Percentiles rank a stretch among this genome's conserved stretches.
phyloP scores from a whole-genome alignment of 2,113 vertebrate genomes.

The Anarrhichthys ocellatus region DNA sequence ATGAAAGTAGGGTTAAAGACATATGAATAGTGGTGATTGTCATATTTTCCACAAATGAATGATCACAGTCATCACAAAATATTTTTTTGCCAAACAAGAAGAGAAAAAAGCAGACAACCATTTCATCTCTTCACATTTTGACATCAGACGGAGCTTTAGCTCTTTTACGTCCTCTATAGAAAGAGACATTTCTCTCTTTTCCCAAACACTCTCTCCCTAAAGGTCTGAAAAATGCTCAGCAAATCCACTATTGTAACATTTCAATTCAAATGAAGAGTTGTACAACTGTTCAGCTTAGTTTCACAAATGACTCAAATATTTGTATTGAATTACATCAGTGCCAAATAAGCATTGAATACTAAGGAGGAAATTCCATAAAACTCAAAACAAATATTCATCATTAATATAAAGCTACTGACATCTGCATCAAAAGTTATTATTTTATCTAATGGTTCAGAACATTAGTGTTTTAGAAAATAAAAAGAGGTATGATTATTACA shows the following conservation, averaged over 20 bases:
- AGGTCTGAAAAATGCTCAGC: slow-evolving; percentile 43
- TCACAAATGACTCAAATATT: slow-evolving; percentile 48
- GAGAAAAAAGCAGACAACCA: slow-evolving; percentile 61
- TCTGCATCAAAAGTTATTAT: slow-evolving; percentile 40
- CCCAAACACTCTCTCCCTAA: slow-evolving; percentile 73
- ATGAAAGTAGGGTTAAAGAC: slow-evolving; percentile 79
- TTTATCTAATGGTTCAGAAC: slow-evolving; percentile 46
- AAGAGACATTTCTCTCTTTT: slow-evolving; percentile 84
- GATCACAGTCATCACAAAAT: slow-evolving; percentile 72
- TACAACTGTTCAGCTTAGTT: slow-evolving; percentile 35
- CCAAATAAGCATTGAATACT: slow-evolving; percentile 35
- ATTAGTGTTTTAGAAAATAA: slow-evolving; percentile 52
- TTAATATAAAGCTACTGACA: slow-evolving; percentile 43
- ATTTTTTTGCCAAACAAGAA: slow-evolving; percentile 47
- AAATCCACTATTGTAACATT: slow-evolving; percentile 51
- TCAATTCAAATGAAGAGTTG: slow-evolving; percentile 46
- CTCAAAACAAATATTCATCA: slow-evolving; percentile 33
- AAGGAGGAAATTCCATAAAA: slow-evolving; percentile 25
- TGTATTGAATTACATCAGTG: slow-evolving; percentile 16
- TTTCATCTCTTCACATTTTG: slow-evolving; percentile 71
- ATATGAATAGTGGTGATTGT: slow-evolving; percentile 60
- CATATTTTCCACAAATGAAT: slow-evolving; percentile 61
- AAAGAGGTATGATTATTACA: slow-evolving; percentile 61
- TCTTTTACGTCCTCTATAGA: slow-evolving; percentile 34
- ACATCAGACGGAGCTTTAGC: slow-evolving; percentile 26